These are phyloP conservation scores for Serrognathus titanus DNA, from an alignment of 2,888 invertebrate genomes.

Conservation along the genomic window DNA sequence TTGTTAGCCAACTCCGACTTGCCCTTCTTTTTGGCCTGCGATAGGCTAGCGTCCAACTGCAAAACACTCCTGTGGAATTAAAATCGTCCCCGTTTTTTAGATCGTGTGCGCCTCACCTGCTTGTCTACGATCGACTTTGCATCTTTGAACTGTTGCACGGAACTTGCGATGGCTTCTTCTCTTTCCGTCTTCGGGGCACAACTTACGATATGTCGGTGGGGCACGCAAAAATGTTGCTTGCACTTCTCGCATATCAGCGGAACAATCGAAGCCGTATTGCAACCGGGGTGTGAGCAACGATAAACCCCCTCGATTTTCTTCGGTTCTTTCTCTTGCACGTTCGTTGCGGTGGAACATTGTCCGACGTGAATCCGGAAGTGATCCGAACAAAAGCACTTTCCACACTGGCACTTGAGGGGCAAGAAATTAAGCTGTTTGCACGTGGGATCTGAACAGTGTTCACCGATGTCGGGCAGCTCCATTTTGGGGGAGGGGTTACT, in stretches of 20 bases:
- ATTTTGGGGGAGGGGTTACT: conserved; percentile 49
- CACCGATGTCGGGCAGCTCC: conserved; percentile 73
- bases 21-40: conserved; percentile 59
- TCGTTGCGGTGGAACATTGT: conserved; percentile 47
- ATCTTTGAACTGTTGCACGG: conserved; percentile 58
- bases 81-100: not conserved
- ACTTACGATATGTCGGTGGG: conserved; percentile 55
- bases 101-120: conserved; percentile 50
- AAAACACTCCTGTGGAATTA: not conserved
- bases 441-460: conserved; percentile 57
- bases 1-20: conserved; percentile 70
- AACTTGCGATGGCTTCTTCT: conserved; percentile 58
- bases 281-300: conserved; percentile 57
- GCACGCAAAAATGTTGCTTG: conserved; percentile 65
- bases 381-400: conserved; percentile 61
- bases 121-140: conserved; percentile 63
- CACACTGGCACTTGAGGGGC: conserved; percentile 65
- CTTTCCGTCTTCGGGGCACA: conserved; percentile 53
- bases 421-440: conserved; percentile 73
- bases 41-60: conserved; percentile 40
- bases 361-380: conserved; percentile 60
- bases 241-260: conserved; percentile 66
- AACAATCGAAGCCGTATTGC: conserved; percentile 59
- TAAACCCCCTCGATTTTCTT: conserved; percentile 42
- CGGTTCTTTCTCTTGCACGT: conserved; percentile 30